These are phyloP conservation scores for Diabrotica virgifera DNA, from an alignment of 1,140 invertebrate genomes.

Conservation along the genomic window DNA sequence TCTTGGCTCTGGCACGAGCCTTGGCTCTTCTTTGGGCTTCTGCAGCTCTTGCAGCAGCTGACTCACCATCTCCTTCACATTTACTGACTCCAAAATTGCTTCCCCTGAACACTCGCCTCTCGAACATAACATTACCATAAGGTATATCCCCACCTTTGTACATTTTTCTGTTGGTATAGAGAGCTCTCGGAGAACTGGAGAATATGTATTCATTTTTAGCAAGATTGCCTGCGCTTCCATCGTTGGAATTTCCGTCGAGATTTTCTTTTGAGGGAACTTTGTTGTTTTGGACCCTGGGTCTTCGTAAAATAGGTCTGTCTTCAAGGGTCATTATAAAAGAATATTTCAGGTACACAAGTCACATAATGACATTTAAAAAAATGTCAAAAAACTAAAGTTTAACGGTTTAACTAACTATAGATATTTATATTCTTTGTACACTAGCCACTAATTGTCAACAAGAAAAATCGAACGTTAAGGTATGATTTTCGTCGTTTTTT, in stretches of 20 bases:
- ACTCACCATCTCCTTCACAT: constrained; percentile 57
- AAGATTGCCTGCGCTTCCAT: background rate
- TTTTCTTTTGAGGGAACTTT: constrained; percentile 5
- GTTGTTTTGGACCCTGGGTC: background rate
- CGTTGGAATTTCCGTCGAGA: constrained; percentile 4
- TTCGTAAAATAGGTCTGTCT: constrained; percentile 15
- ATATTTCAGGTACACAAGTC: constrained; percentile 10
- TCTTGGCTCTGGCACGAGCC: constrained; percentile 57
- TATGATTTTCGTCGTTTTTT: constrained; percentile 5
- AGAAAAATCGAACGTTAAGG: background rate
- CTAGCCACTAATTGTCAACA: too few species aligned
- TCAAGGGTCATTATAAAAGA: constrained; percentile 12
- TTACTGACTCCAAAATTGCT: constrained; percentile 55
- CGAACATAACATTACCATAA: constrained; percentile 81
- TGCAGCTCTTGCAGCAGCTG: constrained; percentile 56
- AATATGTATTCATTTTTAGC: constrained; percentile 33
- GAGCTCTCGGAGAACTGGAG: constrained; percentile 40
- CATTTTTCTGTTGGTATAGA: constrained; percentile 40
- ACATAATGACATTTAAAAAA: constrained; percentile 3
- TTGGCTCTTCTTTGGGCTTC: constrained; percentile 61
- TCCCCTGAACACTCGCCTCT: constrained; percentile 76
- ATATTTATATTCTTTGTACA: too few species aligned
- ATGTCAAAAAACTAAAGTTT: background rate
- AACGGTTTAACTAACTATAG: too few species aligned
- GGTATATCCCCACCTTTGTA: constrained; percentile 41